Evolutionary conservation across 2,113 vertebrate species (phyloP), one percentile per base, ranked within the genome.

Genomic region (Todiramphus chloris): DNA sequence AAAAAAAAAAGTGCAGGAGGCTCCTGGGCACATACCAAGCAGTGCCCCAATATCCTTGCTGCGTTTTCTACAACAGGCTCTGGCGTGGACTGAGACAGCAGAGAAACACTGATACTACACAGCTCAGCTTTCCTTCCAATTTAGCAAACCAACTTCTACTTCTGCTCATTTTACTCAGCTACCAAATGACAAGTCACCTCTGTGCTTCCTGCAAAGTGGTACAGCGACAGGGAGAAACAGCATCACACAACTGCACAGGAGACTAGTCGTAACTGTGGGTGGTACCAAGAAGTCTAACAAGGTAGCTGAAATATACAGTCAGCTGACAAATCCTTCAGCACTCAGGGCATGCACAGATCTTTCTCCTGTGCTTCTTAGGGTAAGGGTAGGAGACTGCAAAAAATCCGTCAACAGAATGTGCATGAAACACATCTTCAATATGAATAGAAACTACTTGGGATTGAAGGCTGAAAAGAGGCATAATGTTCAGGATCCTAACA

Each of bases 321-420:
- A 81, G 53, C 30, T 84, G 37, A 70, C 68, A 13, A 50, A 43
- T 68, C 41, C 43, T 83, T 39, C 41, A 59, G 60, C 30, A 74
- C 23, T 43, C 27, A 16, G 19, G 18, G 51, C 0, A 0, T 11
- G 41, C 51, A 37, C 25, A 72, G 30, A 59, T 75, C 33, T 70
- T 78, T 59, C n/a, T 89, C 44, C 50, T 25, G 43, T 13, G 11
- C 28, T 79, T 91, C 62, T 19, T 16, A 21, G 20, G 16, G n/a
- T 16, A 87, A 46, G 0, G 0, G 28, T 33, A 72, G 43, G 16
- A 85, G 35, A 70, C 31, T 81, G 75, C 19, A 81, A 62, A 83
- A 89, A 89, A 33, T 48, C 53, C 82, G 51, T 20, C 68, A 63
- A 37, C 80, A 84, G 50, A 89, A 87, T 18, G 28, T 5, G 9